phyloP scores from a whole-genome alignment of 1,140 invertebrate genomes.

The Anadara kagoshimensis region DNA sequence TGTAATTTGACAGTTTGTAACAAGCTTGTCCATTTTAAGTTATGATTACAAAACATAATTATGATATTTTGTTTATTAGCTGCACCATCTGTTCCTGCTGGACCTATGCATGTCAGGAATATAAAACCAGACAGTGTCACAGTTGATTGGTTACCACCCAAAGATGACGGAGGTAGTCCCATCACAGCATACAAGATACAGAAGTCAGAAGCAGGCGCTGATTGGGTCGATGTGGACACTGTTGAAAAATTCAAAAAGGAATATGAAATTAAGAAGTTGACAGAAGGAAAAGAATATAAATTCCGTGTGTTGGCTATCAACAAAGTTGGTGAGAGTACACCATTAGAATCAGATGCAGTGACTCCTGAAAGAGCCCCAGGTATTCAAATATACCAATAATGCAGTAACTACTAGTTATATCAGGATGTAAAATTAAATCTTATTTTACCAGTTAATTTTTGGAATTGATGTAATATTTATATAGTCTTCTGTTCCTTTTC shows the following conservation, averaged over 20 bases:
- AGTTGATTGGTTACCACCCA: constrained; percentile 85
- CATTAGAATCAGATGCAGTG: constrained; percentile 81
- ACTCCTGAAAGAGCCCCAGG: constrained; percentile 58
- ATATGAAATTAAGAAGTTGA: constrained; percentile 84
- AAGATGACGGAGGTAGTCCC: constrained; percentile 80
- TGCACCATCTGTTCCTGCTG: constrained; percentile 47
- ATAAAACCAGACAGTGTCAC: constrained; percentile 83
- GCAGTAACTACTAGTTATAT: no score
- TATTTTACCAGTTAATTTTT: background rate
- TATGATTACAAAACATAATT: no score
- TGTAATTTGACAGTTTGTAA: background rate
- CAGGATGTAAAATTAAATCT: background rate
- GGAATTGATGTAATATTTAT: no score
- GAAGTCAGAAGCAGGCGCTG: constrained; percentile 64
- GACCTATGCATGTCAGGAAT: constrained; percentile 78
- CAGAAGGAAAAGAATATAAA: constrained; percentile 94
- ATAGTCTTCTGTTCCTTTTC: no score
- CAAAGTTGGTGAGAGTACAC: constrained; percentile 90
- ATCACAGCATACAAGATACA: constrained; percentile 65
- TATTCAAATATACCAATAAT: background rate
- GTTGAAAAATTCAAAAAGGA: constrained; percentile 44
- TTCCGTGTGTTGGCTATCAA: constrained; percentile 96
- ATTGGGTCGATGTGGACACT: constrained; percentile 48
- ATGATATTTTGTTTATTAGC: constrained; percentile 17
- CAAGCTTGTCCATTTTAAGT: background rate